Evolutionary conservation across 2,888 invertebrate species (phyloP).

Genomic region (Andrena chrysosceles): DNA sequence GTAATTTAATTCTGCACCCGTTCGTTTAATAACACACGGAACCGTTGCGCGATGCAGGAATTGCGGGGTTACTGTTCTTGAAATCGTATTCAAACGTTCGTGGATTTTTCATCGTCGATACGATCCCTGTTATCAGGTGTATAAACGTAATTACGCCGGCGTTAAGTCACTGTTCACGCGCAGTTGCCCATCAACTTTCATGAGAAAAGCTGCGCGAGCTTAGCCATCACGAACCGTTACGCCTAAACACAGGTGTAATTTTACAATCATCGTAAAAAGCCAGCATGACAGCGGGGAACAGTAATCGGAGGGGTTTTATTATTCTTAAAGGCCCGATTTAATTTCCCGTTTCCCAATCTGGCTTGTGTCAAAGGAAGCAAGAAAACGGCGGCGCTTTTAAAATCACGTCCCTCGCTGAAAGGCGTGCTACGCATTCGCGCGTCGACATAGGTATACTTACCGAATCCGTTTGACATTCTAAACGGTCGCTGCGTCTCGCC

Average conservation of each 20-base stretch:
- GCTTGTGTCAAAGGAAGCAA: constrained; percentile 23
- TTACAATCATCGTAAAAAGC: constrained; percentile 1
- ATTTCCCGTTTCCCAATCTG: constrained; percentile 48
- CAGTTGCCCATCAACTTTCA: constrained; percentile 25
- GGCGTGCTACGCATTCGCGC: constrained; percentile 60
- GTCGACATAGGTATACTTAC: constrained; percentile 30
- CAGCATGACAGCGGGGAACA: not conserved
- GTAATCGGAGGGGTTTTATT: constrained; percentile 5
- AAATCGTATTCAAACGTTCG: not conserved
- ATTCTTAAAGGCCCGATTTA: constrained; percentile 31
- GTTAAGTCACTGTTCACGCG: constrained; percentile 24
- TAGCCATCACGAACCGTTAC: constrained; percentile 14
- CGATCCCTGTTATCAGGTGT: constrained; percentile 23
- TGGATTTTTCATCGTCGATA: not conserved
- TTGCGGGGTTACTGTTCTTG: not conserved
- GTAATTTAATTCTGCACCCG: not conserved
- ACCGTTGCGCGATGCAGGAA: not conserved
- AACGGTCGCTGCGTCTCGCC: constrained; percentile 31
- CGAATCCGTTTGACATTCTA: constrained; percentile 66
- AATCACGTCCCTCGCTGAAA: constrained; percentile 51
- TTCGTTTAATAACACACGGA: not conserved
- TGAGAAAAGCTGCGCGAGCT: not conserved
- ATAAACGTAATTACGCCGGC: not conserved
- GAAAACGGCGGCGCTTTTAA: constrained; percentile 47
- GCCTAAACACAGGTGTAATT: constrained; percentile 29